A percentile compares a stretch with the other conserved stretches of the same genome.
Conservation (phyloP, 2,113 vertebrate genomes). For the Halichoerus grypus region DNA sequence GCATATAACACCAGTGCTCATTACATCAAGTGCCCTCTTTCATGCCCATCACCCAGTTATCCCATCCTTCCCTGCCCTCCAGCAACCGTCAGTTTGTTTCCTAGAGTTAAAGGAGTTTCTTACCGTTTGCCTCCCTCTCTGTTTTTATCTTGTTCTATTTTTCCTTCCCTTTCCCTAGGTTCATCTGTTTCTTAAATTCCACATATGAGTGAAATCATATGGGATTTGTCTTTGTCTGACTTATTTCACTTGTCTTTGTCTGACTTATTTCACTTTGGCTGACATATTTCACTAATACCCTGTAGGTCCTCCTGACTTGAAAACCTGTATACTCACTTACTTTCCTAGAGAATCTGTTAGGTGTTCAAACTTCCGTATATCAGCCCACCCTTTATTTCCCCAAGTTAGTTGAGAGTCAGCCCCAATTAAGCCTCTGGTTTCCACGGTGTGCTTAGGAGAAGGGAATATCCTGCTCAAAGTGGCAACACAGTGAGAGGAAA, state of each 20-base stretch:
- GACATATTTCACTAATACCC: background rate
- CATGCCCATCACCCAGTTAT: background rate
- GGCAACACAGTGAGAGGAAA: background rate
- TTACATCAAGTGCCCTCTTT: background rate
- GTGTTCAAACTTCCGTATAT: background rate
- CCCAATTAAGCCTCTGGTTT: background rate
- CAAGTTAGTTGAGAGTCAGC: background rate
- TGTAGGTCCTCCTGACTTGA: background rate
- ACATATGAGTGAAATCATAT: background rate
- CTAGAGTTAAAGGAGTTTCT: background rate
- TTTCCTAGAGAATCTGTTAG: background rate
- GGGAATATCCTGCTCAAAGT: background rate
- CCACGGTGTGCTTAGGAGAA: background rate
- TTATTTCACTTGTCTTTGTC: background rate
- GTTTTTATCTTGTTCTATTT: background rate
- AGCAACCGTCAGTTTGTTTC: background rate
- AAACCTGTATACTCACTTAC: background rate
- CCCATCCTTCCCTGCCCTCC: background rate
- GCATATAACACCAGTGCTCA: background rate
- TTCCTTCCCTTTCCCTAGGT: background rate
- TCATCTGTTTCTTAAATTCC: background rate
- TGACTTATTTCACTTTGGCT: background rate
- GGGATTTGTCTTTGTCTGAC: background rate
- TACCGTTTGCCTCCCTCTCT: background rate
- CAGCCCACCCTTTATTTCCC: background rate